Conservation (phyloP, 2,113 vertebrate species). For the Polypterus bichir region DNA sequence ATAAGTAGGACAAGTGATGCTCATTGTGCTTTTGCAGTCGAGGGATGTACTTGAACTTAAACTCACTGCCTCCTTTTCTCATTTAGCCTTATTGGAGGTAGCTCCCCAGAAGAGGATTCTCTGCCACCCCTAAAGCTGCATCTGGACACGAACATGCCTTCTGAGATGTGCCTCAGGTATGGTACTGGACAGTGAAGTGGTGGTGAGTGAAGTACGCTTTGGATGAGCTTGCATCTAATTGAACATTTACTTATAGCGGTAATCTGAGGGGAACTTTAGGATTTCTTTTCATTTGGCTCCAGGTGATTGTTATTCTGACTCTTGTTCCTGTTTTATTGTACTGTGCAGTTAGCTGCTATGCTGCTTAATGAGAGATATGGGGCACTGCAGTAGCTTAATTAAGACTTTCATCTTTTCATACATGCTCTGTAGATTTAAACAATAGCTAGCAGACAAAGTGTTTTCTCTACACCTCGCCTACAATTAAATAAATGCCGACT, state of each 20-base stretch:
- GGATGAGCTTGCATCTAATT: conserved; percentile 16
- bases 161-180: conserved; percentile 79
- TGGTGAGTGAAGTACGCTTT: conserved; percentile 6
- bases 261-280: conserved; percentile 5
- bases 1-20: no score
- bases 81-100: conserved; percentile 36
- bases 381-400: conserved; percentile 27
- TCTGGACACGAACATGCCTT: conserved; percentile 68
- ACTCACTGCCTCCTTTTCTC: conserved; percentile 32
- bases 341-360: conserved; percentile 24
- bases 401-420: conserved; percentile 5
- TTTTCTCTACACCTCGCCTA: neutral
- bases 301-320: conserved; percentile 11
- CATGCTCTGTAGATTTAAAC: neutral
- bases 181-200: conserved; percentile 13
- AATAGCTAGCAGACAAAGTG: neutral
- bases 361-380: conserved; percentile 20
- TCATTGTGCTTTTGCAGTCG: no score
- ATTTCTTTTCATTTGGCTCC: neutral
- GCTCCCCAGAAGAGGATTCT: conserved; percentile 33
- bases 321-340: conserved; percentile 13
- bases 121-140: conserved; percentile 27
- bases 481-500: neutral
- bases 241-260: conserved; percentile 16
- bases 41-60: no score